Base-by-base conservation (phyloP, 2,113 vertebrate species). In the Gambusia affinis region DNA sequence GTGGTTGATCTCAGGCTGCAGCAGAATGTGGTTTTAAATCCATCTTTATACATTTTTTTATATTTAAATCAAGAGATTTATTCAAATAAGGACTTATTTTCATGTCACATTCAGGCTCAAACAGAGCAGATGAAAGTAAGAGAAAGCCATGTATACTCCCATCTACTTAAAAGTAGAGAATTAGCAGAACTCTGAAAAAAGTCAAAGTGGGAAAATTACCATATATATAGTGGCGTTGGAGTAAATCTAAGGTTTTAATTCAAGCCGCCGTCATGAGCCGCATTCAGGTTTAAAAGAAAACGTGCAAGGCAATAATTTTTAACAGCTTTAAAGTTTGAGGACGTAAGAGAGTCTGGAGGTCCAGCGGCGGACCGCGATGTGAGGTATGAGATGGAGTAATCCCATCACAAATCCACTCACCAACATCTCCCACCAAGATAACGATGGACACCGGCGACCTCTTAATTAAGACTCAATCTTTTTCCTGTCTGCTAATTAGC, bases 401-500 rank as follows among this genome's bases (percentile, higher is more conserved):
- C 33, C 44, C 61, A 62, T 77, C 29, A 57, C 31, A 30, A 63
- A 22, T 30, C 2, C 0, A 0, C 44, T 30, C 51, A 3, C 47
- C n/a, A 67, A 51, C 44, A 12, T 28, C 27, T 42, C 19, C 24
- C 39, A 27, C 35, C 27, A 17, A 64, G 69, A 54, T 72, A 72
- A 67, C 64, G 76, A 88, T 28, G 72, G 78, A 77, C 62, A 70
- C 72, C 39, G 10, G 64, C 77, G 81, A 77, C 83, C 80, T 87
- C 66, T 87, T 88, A 87, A 92, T 90, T 89, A 92, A 88, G 85
- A 85, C 85, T 82, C 74, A 72, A 64, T 83, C 44, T 57, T 77
- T 82, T 85, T 76, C 71, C 69, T 73, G 85, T 86, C 87, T 79
- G 81, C 81, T 84, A 89, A 91, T 93, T 89, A 91, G 89, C 86